Conservation (phyloP, 2,797 vertebrate species). For the Micropoecilia bifurca region DNA sequence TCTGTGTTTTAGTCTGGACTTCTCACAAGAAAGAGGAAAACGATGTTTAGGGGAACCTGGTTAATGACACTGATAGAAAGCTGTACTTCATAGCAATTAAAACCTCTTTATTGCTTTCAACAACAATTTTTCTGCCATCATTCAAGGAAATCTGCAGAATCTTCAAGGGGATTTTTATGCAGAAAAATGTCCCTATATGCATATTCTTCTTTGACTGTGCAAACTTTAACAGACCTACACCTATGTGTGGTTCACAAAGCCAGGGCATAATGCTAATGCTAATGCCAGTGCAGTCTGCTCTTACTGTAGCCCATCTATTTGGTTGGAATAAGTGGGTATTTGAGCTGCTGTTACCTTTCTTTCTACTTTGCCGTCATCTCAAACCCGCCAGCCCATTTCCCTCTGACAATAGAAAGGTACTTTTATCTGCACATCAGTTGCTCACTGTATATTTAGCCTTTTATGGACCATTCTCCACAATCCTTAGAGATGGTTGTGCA, state of each 20-base stretch:
- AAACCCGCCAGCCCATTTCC: neutral
- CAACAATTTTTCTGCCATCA: neutral
- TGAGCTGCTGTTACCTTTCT: neutral
- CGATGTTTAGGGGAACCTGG: conserved; percentile 25
- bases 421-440: neutral
- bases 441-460: neutral
- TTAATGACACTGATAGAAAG: conserved; percentile 28
- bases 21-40: conserved; percentile 13
- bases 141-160: too few species aligned
- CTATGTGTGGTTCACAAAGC: neutral
- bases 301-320: neutral
- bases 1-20: conserved; percentile 6
- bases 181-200: too few species aligned
- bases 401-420: neutral
- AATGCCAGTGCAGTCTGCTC: neutral
- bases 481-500: neutral
- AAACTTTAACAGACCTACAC: neutral
- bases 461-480: neutral
- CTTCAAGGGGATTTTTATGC: too few species aligned
- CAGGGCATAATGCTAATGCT: too few species aligned
- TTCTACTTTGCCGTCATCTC: neutral
- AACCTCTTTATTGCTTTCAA: neutral
- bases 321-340: neutral
- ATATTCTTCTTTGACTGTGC: neutral
- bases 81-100: conserved; percentile 10